A percentile compares a stretch with the other conserved stretches of the same genome.
These are phyloP conservation scores for Drosophila bocki DNA, from an alignment of 1,140 invertebrate genomes.

Conservation along the genomic window DNA sequence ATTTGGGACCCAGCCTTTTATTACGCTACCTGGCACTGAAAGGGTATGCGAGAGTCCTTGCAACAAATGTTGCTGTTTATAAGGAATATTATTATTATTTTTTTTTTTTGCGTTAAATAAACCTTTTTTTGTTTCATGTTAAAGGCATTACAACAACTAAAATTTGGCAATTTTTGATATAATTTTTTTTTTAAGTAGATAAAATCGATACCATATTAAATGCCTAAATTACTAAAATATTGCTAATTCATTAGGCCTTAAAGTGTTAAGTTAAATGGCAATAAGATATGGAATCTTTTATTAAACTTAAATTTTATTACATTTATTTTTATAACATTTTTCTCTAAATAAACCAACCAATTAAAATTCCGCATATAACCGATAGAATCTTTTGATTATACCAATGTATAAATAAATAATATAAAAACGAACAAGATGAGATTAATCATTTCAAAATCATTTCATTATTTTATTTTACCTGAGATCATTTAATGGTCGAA, in stretches of 20 bases:
- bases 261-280: background rate
- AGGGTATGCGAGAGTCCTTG: background rate
- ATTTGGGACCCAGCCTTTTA: conserved; percentile 1
- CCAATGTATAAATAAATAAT: too few relatives aligned
- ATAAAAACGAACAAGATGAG: too few relatives aligned
- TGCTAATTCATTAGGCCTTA: too few relatives aligned
- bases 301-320: too few relatives aligned
- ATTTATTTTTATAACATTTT: background rate
- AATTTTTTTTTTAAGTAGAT: background rate
- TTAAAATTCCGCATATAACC: background rate
- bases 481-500: background rate
- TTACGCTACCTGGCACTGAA: conserved; percentile 1
- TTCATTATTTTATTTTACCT: background rate
- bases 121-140: background rate
- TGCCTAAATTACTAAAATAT: background rate
- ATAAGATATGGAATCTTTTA: background rate
- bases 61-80: background rate
- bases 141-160: too few relatives aligned
- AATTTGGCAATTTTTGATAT: too few relatives aligned
- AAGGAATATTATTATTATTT: background rate
- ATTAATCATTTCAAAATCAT: too few relatives aligned
- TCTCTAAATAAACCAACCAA: background rate
- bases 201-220: background rate
- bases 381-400: background rate
- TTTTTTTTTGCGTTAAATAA: background rate